Evolutionary conservation across 2,888 invertebrate genomes (phyloP), one percentile per base, ranked within the genome.

Genomic region (Bruchidius siliquastri): DNA sequence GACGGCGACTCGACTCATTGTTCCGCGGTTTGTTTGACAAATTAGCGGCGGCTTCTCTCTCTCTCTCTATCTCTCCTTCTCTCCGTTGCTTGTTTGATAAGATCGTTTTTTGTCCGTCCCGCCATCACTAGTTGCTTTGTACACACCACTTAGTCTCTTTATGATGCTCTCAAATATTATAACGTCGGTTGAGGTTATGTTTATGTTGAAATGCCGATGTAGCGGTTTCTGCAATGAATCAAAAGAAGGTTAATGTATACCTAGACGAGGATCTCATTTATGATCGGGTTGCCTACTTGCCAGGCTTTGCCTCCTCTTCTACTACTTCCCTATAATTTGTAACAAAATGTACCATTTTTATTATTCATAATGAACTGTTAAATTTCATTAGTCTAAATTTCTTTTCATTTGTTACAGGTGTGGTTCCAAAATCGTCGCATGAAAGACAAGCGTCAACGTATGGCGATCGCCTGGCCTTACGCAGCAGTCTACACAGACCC

Each of bases 351-450:
- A n/a, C n/a, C n/a, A n/a, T n/a, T n/a, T n/a, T n/a, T n/a, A n/a
- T n/a, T n/a, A n/a, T n/a, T n/a, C n/a, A n/a, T n/a, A n/a, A n/a
- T n/a, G n/a, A n/a, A n/a, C n/a, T n/a, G n/a, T n/a, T n/a, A n/a
- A n/a, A n/a, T n/a, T n/a, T n/a, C 26, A 4, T 22, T 21, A 18
- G 21, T 21, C 21, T 22, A 68, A 21, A 66, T 18, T 21, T 68
- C 71, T 71, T 20, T 26, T 72, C 78, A 80, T 76, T 84, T 79
- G 75, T 87, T 87, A 2, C 90, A 96, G 96, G 96, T 97, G 21
- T 99, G 99, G 99, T 99, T 99, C 86, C 97, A 97, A 90, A 97
- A 97, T 86, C 90, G 97, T 66, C 89, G 97, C 72, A 97, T 97
- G 97, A 97, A 99, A 85, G 98, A 99, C 88, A 99, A 99, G 83